A percentile compares a stretch with the other conserved stretches of the same genome.
Conservation (phyloP, 1,140 invertebrate species). For the Euwallacea similis region DNA sequence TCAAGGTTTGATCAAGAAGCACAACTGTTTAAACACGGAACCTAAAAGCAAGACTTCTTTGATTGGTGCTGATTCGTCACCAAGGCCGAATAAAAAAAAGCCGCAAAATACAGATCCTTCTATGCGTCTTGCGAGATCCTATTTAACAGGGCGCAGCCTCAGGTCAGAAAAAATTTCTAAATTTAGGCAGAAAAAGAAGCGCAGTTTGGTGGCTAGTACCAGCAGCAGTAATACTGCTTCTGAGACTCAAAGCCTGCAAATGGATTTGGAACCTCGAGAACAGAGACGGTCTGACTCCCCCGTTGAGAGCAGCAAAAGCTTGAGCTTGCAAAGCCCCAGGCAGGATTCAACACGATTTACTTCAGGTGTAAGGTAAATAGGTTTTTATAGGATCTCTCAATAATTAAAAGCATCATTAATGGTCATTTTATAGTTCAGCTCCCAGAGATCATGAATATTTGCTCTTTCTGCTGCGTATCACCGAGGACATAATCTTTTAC, state of each 20-base stretch:
- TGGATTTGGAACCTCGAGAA: neutral
- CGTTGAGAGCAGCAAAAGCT: neutral
- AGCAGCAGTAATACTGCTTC: slow-evolving; percentile 16
- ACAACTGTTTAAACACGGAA: slow-evolving; percentile 27
- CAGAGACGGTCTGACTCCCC: neutral
- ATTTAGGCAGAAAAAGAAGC: slow-evolving; percentile 14
- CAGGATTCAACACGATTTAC: neutral
- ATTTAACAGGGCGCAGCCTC: neutral
- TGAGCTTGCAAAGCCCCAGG: neutral
- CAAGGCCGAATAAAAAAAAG: slow-evolving; percentile 30
- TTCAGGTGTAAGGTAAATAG: neutral
- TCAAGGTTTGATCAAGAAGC: slow-evolving; percentile 20
- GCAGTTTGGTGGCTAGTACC: neutral
- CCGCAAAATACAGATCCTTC: neutral
- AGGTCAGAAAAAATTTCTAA: slow-evolving; percentile 9
- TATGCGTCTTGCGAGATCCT: neutral
- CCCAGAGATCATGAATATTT: slow-evolving; percentile 46
- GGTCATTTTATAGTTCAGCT: slow-evolving; percentile 34
- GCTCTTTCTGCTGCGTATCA: slow-evolving; percentile 48
- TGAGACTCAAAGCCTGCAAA: neutral
- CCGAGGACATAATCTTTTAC: slow-evolving; percentile 50
- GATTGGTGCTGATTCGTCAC: slow-evolving; percentile 5
- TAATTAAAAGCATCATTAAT: neutral
- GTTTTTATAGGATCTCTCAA: neutral
- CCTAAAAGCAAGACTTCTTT: slow-evolving; percentile 17